phyloP scores from a whole-genome alignment of 2,113 vertebrate genomes.

The Columbina picui region DNA sequence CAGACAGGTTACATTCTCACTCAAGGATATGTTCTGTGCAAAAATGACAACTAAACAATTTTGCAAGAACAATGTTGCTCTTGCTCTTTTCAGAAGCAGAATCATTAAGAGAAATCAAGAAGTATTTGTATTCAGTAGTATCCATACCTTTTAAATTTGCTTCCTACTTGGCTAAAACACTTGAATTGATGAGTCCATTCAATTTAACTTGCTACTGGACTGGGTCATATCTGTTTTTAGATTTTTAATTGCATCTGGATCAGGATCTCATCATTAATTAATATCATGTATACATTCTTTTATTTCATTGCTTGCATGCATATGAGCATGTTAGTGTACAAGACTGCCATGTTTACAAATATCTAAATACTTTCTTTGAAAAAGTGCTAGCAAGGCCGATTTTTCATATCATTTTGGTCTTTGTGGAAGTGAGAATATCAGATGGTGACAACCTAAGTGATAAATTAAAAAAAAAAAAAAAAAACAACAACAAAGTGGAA shows the following conservation, averaged over 20 bases:
- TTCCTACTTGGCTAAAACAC: background rate
- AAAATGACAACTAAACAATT: background rate
- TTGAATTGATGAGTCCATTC: background rate
- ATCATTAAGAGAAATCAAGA: background rate
- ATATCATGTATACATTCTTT: background rate
- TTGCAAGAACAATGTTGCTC: background rate
- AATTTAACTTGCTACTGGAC: background rate
- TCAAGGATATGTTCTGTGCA: background rate
- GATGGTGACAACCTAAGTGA: background rate
- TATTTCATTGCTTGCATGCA: background rate
- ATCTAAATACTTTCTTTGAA: background rate
- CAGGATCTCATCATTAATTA: background rate
- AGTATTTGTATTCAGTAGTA: background rate
- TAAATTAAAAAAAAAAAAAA: background rate
- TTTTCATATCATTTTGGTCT: background rate
- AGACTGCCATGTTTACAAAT: background rate
- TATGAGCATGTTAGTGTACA: background rate
- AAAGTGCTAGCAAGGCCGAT: background rate
- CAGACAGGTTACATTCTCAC: background rate
- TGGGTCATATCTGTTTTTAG: background rate
- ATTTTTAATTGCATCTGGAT: background rate
- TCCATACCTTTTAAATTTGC: background rate
- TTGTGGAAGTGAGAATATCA: background rate
- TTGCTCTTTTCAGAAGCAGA: background rate
- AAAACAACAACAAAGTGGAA: background rate